A percentile compares a stretch with the other conserved stretches of the same genome.
phyloP scores from a whole-genome alignment of 2,113 vertebrate genomes.

The Clupea harengus region DNA sequence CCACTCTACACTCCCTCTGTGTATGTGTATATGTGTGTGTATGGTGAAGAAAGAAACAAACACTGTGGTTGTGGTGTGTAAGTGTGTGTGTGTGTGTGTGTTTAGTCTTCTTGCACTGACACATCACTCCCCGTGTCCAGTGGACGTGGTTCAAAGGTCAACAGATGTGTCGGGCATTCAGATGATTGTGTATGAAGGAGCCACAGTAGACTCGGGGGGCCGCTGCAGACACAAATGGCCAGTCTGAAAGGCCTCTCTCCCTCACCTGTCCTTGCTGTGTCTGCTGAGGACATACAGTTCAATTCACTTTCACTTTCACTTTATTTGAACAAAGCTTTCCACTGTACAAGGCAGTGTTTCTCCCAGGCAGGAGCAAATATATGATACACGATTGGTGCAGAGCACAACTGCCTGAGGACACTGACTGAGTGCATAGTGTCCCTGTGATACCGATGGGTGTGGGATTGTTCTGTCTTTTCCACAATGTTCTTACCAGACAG shows the following conservation, averaged over 20 bases:
- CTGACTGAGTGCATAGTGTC: too few relatives aligned
- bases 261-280: background rate
- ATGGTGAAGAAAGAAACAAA: conserved; percentile 25
- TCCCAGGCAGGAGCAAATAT: too few relatives aligned
- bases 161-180: conserved; percentile 7
- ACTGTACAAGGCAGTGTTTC: background rate
- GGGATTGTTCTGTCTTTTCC: too few relatives aligned
- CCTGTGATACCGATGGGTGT: too few relatives aligned
- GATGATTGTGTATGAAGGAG: conserved; percentile 10
- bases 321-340: background rate
- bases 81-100: background rate
- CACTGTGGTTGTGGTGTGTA: conserved; percentile 4
- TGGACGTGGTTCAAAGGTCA: background rate
- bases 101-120: background rate
- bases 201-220: background rate
- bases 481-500: too few relatives aligned
- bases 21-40: conserved; percentile 20
- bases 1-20: conserved; percentile 20
- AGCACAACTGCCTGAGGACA: too few relatives aligned
- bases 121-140: background rate
- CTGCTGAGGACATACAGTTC: background rate
- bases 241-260: background rate
- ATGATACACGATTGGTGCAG: too few relatives aligned
- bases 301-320: background rate
- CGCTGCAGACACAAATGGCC: background rate